A percentile compares a stretch with the other conserved stretches of the same genome.
These are phyloP conservation scores for Sylvicapra grimmia DNA, from an alignment of 2,113 vertebrate genomes.

Conservation along the genomic window DNA sequence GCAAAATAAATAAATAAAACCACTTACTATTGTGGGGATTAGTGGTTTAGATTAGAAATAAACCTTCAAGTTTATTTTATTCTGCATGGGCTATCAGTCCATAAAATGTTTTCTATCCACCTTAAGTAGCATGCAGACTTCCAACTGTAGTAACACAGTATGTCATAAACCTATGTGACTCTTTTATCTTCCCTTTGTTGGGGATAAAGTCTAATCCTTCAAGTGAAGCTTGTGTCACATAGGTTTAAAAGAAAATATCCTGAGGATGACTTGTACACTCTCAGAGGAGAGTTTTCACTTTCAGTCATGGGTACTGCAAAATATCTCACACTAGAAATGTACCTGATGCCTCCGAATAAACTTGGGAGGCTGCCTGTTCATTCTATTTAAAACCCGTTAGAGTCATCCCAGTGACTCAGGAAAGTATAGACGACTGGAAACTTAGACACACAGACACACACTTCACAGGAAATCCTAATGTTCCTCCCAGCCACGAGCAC, in stretches of 20 bases:
- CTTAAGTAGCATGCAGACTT: background rate
- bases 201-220: background rate
- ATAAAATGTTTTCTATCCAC: background rate
- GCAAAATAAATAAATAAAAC: background rate
- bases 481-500: background rate
- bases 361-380: background rate
- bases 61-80: background rate
- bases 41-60: background rate
- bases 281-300: background rate
- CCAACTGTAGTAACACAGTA: background rate
- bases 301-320: background rate
- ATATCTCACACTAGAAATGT: background rate
- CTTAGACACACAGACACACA: background rate
- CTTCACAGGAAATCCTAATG: background rate
- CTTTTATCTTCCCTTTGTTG: background rate
- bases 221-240: background rate
- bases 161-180: background rate
- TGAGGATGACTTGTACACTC: background rate
- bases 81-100: background rate
- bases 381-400: slow-evolving; percentile 42
- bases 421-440: background rate
- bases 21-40: background rate
- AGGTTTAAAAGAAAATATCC: background rate
- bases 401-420: slow-evolving; percentile 27
- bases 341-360: background rate